These are phyloP conservation scores for Tenrec ecaudatus DNA, from an alignment of 2,113 vertebrate genomes.

Conservation along the genomic window DNA sequence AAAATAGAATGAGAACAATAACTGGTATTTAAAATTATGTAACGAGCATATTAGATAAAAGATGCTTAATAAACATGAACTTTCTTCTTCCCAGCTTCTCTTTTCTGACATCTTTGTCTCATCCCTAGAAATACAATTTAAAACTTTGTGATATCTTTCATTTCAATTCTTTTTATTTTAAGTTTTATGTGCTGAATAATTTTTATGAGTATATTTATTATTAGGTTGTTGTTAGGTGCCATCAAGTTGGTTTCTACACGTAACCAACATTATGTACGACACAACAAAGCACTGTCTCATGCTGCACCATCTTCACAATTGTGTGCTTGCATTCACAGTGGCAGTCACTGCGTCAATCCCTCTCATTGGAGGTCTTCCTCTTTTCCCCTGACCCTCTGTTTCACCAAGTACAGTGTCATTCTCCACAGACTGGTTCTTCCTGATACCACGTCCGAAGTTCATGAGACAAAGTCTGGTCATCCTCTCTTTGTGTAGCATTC, in stretches of 20 bases:
- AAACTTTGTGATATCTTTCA: conserved; percentile 28
- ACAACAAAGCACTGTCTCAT: no score
- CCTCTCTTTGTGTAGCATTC: no score
- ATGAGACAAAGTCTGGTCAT: no score
- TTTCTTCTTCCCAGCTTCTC: neutral
- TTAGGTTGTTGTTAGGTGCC: no score
- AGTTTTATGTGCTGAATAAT: neutral
- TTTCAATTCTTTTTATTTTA: conserved; percentile 1
- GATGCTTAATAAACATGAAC: neutral
- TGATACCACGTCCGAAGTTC: no score
- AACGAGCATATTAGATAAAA: neutral
- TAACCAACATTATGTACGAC: no score
- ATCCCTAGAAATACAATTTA: conserved; percentile 36
- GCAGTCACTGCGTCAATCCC: neutral
- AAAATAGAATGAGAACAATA: conserved; percentile 10
- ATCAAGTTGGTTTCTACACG: no score
- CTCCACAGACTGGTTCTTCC: no score
- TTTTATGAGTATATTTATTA: neutral
- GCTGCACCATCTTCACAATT: no score
- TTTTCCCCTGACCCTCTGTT: no score
- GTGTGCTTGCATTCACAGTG: no score
- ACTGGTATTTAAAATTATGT: neutral
- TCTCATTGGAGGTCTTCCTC: neutral
- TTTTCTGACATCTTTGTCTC: neutral
- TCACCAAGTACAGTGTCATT: no score